A percentile compares a stretch with the other conserved stretches of the same genome.
Evolutionary conservation across 1,140 invertebrate species (phyloP).

Genomic region (Drosophila pectinifera): DNA sequence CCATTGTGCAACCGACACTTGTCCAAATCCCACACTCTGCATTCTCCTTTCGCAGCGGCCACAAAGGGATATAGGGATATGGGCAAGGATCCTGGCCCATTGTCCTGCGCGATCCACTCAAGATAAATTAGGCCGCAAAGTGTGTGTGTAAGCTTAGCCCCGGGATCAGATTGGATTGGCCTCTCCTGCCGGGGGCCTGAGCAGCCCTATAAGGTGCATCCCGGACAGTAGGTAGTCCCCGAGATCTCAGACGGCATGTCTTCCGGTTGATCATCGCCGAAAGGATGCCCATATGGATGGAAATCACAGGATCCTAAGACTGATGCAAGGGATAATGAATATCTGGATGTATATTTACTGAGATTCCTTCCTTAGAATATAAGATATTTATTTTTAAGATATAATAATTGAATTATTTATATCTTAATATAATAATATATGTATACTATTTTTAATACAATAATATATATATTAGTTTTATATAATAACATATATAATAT

Average conservation of each 20-base stretch:
- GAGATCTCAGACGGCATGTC: conserved; percentile 58
- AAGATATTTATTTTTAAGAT: too few species aligned
- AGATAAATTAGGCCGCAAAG: conserved; percentile 78
- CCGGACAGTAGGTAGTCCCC: neutral
- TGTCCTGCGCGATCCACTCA: conserved; percentile 72
- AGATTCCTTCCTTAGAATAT: too few species aligned
- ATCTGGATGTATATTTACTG: too few species aligned
- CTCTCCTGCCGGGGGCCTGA: conserved; percentile 16
- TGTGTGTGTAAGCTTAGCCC: conserved; percentile 74
- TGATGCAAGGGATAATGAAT: neutral
- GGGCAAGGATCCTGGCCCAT: conserved; percentile 28
- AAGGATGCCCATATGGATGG: neutral
- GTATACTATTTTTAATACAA: too few species aligned
- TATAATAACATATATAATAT: too few species aligned
- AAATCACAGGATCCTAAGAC: too few species aligned
- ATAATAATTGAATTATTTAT: too few species aligned
- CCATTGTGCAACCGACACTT: conserved; percentile 75
- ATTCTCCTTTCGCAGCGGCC: neutral
- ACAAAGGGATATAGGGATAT: conserved; percentile 56
- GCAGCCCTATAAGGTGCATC: neutral
- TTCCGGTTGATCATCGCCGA: conserved; percentile 43
- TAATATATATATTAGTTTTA: too few species aligned
- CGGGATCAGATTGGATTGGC: conserved; percentile 42
- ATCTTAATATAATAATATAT: too few species aligned
- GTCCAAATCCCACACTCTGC: conserved; percentile 49